phyloP scores from a whole-genome alignment of 2,113 vertebrate genomes.

The Mastomys coucha region DNA sequence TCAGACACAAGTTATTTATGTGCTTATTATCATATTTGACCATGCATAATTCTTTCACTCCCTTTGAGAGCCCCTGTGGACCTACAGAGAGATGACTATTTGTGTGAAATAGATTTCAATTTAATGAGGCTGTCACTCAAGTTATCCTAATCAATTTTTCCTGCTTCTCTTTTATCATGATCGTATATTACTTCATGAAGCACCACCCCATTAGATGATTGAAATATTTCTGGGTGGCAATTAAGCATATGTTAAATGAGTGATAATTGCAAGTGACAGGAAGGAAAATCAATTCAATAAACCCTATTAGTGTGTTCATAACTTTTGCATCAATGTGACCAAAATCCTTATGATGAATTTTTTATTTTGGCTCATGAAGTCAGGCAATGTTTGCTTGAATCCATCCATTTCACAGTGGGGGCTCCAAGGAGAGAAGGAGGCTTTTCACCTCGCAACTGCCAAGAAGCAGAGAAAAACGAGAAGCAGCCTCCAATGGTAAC shows the following conservation, averaged over 20 bases:
- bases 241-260: neutral
- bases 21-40: neutral
- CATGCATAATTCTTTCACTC: neutral
- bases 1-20: neutral
- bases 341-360: neutral
- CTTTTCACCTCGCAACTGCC: neutral
- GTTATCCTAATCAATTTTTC: neutral
- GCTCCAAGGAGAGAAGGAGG: too few species aligned
- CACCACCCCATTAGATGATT: neutral
- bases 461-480: neutral
- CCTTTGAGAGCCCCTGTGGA: neutral
- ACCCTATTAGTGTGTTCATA: neutral
- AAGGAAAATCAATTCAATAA: neutral
- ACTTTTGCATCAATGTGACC: neutral
- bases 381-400: neutral
- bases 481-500: too few species aligned
- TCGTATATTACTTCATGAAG: neutral
- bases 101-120: neutral
- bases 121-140: neutral
- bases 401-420: neutral
- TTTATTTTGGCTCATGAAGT: neutral
- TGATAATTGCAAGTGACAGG: neutral
- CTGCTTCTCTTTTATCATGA: neutral
- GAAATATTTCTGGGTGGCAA: neutral
- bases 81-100: neutral